Evolutionary conservation across 2,797 vertebrate genomes (phyloP), one percentile per base, ranked within the genome.

Genomic region (Telmatherina bonti): DNA sequence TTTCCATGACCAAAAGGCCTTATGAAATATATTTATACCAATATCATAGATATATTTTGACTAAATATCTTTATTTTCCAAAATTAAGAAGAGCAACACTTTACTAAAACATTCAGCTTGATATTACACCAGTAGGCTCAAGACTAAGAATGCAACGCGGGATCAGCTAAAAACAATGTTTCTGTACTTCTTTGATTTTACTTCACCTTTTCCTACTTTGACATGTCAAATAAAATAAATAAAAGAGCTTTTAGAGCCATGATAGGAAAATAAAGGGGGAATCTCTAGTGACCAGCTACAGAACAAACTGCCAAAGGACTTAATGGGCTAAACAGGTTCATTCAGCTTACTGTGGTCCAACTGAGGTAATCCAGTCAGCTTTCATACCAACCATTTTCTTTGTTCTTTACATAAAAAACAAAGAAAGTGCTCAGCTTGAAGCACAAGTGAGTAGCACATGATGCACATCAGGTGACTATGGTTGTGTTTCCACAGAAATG

Each of bases 401-500:
- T 88, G 85, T 90, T 78, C 67, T 78, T 72, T 67, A n/a, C 53
- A 53, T 85, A 79, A 83, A 75, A 83, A 59, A 85, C 84, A 90
- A 79, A 89, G 79, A 78, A 74, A 85, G 79, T 62, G 49, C 71
- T 84, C 81, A 74, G 72, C 81, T 86, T 82, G 70, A 79, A 80
- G 74, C 59, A 78, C 69, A 76, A 83, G 81, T 61, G 64, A 76
- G 71, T 74, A 69, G 75, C 88, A 88, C 79, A 81, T 87, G 89
- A 87, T 78, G 59, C 45, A 18, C 62, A 71, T 88, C 90, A 91
- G 85, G 82, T 86, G 84, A 86, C 71, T 2, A 30, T 26, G 74
- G 62, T 64, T 79, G 45, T 78, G 74, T 81, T 84, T 75, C 79
- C 76, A 59, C 51, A 35, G 53, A 60, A 78, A 72, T 80, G 80